phyloP scores from a whole-genome alignment of 2,888 invertebrate genomes.

The Piscicola geometra region DNA sequence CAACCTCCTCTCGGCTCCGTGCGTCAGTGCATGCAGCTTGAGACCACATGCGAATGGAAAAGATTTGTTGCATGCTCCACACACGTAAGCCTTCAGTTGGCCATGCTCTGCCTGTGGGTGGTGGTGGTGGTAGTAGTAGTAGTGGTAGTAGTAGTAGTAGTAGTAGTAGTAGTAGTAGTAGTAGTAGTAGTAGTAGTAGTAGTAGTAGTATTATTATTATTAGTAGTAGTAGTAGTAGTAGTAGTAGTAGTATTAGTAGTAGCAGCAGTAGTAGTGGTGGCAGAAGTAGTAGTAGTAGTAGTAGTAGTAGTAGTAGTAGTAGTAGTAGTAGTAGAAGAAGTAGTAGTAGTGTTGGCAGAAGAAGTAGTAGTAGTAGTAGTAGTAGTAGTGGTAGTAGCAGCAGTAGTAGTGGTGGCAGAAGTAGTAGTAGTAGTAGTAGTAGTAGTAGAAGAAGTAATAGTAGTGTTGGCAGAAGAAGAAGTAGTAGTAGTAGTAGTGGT shows the following conservation, averaged over 20 bases:
- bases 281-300: background rate
- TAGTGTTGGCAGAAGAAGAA: background rate
- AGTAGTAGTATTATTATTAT: too few relatives aligned
- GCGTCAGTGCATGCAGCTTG: slow-evolving; percentile 31
- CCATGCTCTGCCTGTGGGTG: slow-evolving; percentile 27
- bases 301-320: background rate
- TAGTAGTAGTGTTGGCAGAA: too few relatives aligned
- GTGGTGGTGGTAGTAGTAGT: slow-evolving; percentile 4
- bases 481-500: background rate
- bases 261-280: too few relatives aligned
- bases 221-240: background rate
- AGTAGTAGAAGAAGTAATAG: too few relatives aligned
- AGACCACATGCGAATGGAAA: slow-evolving; percentile 33
- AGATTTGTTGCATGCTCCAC: slow-evolving; percentile 30
- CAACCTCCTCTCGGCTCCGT: slow-evolving; percentile 28
- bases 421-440: slow-evolving; percentile 2
- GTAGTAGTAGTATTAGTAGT: too few relatives aligned
- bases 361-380: background rate
- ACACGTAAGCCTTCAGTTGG: slow-evolving; percentile 28
- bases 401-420: too few relatives aligned
- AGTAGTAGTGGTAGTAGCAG: background rate
- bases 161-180: background rate
- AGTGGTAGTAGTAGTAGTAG: background rate
- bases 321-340: background rate
- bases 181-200: slow-evolving; percentile 5